phyloP scores from a whole-genome alignment of 2,888 invertebrate species.

The Polydrusus pterygomalis region DNA sequence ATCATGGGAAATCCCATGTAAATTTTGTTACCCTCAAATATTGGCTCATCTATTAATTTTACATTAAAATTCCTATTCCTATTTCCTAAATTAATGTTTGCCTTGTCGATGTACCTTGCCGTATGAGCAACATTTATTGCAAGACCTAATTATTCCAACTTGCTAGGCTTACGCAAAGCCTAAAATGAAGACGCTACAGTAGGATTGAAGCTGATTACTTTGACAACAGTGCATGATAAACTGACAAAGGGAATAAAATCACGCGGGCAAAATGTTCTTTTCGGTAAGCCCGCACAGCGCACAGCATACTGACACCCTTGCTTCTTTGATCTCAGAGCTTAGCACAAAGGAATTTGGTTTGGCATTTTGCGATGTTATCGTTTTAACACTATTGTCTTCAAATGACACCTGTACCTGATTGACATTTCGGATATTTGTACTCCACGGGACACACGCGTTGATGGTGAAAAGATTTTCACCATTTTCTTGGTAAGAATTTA shows the following conservation, averaged over 20 bases:
- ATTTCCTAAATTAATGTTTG: no score
- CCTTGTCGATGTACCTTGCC: no score
- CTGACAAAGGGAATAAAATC: slow-evolving; percentile 35
- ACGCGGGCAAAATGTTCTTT: slow-evolving; percentile 27
- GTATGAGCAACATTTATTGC: no score
- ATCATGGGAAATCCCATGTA: no score
- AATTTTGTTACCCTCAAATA: no score
- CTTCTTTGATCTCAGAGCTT: slow-evolving; percentile 1
- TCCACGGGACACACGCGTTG: no score
- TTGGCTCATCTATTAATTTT: no score
- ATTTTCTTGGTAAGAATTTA: no score
- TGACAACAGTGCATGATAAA: slow-evolving; percentile 36
- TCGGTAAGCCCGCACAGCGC: slow-evolving; percentile 6
- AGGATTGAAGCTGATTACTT: slow-evolving; percentile 21
- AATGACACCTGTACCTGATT: neutral
- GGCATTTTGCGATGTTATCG: neutral
- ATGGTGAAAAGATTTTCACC: no score
- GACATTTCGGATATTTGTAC: neutral
- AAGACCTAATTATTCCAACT: no score
- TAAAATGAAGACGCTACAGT: neutral
- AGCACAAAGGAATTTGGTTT: neutral
- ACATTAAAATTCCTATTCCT: no score
- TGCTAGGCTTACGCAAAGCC: no score
- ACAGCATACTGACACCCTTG: neutral
- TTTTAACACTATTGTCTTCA: neutral